Conservation (phyloP, 64 coral and sea anemone species). For the Dendronephthya gigantea region DNA sequence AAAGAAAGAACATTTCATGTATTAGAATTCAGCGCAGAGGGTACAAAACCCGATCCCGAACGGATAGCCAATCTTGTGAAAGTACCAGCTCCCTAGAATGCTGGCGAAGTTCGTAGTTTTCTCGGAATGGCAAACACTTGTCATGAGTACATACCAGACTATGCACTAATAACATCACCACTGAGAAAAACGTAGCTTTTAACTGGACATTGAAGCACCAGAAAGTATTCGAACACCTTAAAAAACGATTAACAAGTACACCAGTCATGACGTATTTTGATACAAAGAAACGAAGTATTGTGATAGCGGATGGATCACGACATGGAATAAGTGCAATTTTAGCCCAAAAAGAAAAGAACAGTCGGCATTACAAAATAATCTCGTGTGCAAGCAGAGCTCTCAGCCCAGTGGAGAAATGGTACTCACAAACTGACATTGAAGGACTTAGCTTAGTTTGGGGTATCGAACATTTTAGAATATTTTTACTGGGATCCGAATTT, state of each 20-base stretch:
- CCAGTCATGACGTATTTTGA: neutral
- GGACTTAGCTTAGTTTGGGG: constrained; percentile 26
- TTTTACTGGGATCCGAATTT: constrained; percentile 12
- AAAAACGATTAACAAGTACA: neutral
- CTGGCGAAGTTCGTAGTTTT: neutral
- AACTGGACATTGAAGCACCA: neutral
- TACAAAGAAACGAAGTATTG: neutral
- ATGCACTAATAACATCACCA: neutral
- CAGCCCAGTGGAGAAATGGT: constrained; percentile 23
- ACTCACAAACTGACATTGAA: constrained; percentile 29
- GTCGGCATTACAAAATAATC: neutral
- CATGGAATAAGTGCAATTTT: constrained; percentile 16
- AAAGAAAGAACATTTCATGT: constrained; percentile 6
- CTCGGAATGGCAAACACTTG: neutral
- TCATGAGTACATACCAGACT: neutral
- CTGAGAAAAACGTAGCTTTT: neutral
- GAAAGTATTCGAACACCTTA: neutral
- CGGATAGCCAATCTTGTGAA: neutral
- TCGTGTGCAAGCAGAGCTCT: constrained; percentile 30
- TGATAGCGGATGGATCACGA: constrained; percentile 1
- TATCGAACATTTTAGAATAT: constrained; percentile 18
- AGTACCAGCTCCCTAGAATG: neutral
- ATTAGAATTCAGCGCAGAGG: neutral
- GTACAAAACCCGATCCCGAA: neutral
- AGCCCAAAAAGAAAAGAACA: neutral